Base-by-base conservation (phyloP, 2,888 invertebrate species). In the Halocaridina rubra region DNA sequence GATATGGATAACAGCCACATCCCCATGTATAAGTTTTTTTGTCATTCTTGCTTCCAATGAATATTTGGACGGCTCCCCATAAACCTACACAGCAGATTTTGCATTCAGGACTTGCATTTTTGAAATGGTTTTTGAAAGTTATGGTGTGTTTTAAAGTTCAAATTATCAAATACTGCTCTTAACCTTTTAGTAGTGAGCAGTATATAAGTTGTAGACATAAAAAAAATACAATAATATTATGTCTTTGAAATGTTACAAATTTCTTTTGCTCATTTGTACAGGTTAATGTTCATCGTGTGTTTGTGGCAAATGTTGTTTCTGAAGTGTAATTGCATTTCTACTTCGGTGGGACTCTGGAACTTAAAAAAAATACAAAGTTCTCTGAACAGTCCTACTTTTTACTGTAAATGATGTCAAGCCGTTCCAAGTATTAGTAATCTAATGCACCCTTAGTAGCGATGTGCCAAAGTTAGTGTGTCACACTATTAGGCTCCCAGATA, bases 211-310 rank as follows among this genome's bases (percentile, higher is more conserved):
- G 61, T 59, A 64, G 81, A 57, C 81, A 81, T 76, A 76, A 76
- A 76, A 69, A 77, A n/a, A n/a, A n/a, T n/a, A 53, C 16, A 39
- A 78, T 39, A 77, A 30, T 30, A 24, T 16, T 19, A 39, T 39
- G 19, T 74, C 46, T 19, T 22, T 57, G 53, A 80, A 80, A 80
- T 22, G 53, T 75, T 29, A 82, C 59, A 74, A 81, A 82, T 82
- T 77, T 27, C 69, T 78, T 78, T 82, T 82, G 82, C 82, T 82
- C 82, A 82, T 82, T 71, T 82, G 82, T 82, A 82, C 82, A 82
- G 82, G 76, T 67, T 75, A 82, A 57, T 82, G 82, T 82, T 78
- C 69, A 74, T 59, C 29, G 69, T 77, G 77, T 82, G 27, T 59
- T n/a, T 82, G 77, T 77, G 81, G 71, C 77, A 69, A 69, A 30